Percentiles rank a stretch among this genome's conserved stretches.
These are phyloP conservation scores for Platorchestia sp. DNA, from an alignment of 1,140 invertebrate species.

Conservation along the genomic window DNA sequence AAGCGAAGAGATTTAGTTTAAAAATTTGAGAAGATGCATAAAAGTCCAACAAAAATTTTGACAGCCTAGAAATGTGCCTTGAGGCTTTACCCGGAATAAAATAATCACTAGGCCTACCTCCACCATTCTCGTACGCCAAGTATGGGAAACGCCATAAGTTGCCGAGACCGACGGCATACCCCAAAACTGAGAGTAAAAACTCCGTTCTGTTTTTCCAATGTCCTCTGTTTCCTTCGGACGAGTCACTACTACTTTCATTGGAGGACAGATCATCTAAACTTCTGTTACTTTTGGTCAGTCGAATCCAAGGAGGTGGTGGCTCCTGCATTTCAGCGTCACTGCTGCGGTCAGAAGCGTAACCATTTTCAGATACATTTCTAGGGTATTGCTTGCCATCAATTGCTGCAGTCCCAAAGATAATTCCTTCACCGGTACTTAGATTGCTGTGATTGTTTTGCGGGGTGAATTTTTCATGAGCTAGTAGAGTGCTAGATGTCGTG, in stretches of 20 bases:
- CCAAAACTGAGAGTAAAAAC: constrained; percentile 72
- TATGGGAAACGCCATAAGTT: constrained; percentile 75
- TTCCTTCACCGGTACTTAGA: neutral
- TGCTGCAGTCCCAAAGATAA: neutral
- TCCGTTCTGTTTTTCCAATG: constrained; percentile 68
- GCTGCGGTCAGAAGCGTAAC: constrained; percentile 17
- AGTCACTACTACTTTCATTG: neutral
- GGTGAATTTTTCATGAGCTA: constrained; percentile 19
- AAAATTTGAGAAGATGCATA: neutral
- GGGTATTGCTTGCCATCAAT: neutral
- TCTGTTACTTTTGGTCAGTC: neutral
- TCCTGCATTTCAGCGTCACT: neutral
- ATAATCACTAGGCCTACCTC: neutral
- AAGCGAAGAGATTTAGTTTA: neutral
- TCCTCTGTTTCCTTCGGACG: neutral
- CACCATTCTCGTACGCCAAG: constrained; percentile 69
- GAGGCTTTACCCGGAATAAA: neutral
- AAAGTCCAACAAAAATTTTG: neutral
- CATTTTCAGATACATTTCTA: neutral
- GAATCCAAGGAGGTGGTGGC: neutral
- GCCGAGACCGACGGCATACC: constrained; percentile 73
- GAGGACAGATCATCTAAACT: neutral
- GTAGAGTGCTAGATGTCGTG: constrained; percentile 31
- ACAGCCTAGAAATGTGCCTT: neutral
- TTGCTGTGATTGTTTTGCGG: neutral